These are phyloP conservation scores for Epinephelus moara DNA, from an alignment of 2,113 vertebrate species.

Conservation along the genomic window DNA sequence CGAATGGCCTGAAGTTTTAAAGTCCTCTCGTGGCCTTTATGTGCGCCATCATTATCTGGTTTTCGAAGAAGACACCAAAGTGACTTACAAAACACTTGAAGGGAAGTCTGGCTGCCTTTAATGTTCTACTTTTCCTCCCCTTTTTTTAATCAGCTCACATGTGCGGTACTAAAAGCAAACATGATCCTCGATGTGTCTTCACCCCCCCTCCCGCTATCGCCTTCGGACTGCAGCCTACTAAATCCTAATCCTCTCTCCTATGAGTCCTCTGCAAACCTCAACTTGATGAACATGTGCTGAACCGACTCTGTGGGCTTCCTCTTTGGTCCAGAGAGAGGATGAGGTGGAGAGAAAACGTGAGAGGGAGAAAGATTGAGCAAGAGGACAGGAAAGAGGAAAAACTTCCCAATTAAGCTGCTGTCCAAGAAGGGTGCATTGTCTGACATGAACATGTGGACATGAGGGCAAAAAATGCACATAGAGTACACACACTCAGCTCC, in stretches of 20 bases:
- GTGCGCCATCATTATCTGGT: constrained; percentile 64
- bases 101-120: constrained; percentile 55
- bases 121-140: constrained; percentile 34
- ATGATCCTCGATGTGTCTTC: constrained; percentile 46
- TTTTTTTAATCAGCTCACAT: constrained; percentile 70
- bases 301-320: constrained; percentile 33
- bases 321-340: constrained; percentile 36
- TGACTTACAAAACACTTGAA: constrained; percentile 54
- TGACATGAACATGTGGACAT: constrained; percentile 34
- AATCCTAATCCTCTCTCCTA: constrained; percentile 74
- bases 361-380: constrained; percentile 31
- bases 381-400: constrained; percentile 5
- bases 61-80: constrained; percentile 63
- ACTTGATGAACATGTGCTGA: constrained; percentile 70
- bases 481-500: constrained; percentile 25
- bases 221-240: constrained; percentile 49
- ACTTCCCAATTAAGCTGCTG: constrained; percentile 45
- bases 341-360: constrained; percentile 45
- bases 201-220: constrained; percentile 38
- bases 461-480: constrained; percentile 21
- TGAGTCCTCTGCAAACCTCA: constrained; percentile 57
- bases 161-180: constrained; percentile 64
- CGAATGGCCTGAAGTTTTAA: constrained; percentile 65
- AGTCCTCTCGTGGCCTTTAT: constrained; percentile 62
- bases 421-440: constrained; percentile 32